A percentile compares a stretch with the other conserved stretches of the same genome.
These are phyloP conservation scores for Chaenogobius annularis DNA, from an alignment of 2,113 vertebrate species.

Conservation along the genomic window DNA sequence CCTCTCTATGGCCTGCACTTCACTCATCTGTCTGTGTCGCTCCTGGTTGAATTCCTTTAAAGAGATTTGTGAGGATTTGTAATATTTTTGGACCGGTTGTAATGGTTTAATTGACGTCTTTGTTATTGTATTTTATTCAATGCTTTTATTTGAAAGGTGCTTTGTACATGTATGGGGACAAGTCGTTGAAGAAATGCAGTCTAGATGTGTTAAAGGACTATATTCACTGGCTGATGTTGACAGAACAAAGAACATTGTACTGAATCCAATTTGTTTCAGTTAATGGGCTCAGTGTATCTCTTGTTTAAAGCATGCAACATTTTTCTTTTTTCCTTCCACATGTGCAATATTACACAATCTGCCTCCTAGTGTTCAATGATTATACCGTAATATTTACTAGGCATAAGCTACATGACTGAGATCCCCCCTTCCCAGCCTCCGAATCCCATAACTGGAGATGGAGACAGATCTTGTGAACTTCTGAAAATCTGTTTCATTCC, in stretches of 20 bases:
- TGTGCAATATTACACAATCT: neutral
- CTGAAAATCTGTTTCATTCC: neutral
- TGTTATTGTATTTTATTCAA: neutral
- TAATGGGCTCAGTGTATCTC: no score
- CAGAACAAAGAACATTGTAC: neutral
- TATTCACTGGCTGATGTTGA: neutral
- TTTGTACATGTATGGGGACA: neutral
- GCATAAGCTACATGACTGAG: neutral
- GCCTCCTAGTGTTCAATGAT: neutral
- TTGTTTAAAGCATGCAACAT: neutral
- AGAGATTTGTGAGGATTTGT: no score
- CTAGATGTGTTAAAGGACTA: neutral
- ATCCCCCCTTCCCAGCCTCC: neutral
- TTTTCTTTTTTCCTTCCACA: neutral
- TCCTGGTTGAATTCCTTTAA: no score
- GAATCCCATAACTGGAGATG: neutral
- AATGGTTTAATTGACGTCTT: neutral
- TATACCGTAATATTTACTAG: neutral
- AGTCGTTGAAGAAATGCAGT: neutral
- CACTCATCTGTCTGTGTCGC: no score
- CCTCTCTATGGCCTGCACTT: no score
- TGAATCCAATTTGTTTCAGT: neutral
- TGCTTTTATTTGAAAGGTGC: neutral
- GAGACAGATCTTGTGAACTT: neutral
- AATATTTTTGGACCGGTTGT: neutral